These are phyloP conservation scores for Dastarcus helophoroides DNA, from an alignment of 2,888 invertebrate species.

Conservation along the genomic window DNA sequence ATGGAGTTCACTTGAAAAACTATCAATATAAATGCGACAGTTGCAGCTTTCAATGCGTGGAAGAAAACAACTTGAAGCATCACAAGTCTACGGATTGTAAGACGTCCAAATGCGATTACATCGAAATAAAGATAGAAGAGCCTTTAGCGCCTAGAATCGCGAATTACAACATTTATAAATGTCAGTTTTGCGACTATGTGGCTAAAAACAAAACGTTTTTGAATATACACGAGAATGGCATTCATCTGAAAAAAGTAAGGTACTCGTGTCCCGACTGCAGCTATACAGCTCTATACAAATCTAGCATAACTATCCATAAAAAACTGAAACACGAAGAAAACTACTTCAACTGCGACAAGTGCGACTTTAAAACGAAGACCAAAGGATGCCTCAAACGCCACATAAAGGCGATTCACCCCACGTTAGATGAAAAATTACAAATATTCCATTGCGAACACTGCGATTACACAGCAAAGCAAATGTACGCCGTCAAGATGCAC, in stretches of 20 bases:
- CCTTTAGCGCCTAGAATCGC: too few species aligned
- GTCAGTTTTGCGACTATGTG: constrained; percentile 2
- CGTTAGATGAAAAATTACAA: background rate
- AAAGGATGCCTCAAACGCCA: constrained; percentile 3
- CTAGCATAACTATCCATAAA: too few species aligned
- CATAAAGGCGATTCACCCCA: background rate
- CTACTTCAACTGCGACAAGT: background rate
- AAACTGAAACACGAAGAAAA: background rate
- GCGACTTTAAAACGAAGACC: background rate
- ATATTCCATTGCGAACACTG: background rate
- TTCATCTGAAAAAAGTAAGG: background rate
- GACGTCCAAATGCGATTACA: too few species aligned
- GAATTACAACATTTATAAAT: too few species aligned
- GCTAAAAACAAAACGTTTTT: background rate
- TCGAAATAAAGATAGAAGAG: too few species aligned
- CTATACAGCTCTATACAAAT: too few species aligned
- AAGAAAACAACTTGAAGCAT: too few species aligned
- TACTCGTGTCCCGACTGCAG: background rate
- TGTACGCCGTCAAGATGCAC: background rate
- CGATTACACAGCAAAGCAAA: background rate
- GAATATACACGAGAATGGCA: background rate
- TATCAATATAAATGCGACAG: too few species aligned
- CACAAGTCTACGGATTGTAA: too few species aligned
- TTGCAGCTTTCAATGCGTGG: too few species aligned
- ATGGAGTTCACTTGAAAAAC: too few species aligned